phyloP scores from a whole-genome alignment of 1,140 invertebrate species.

The Arion vulgaris region DNA sequence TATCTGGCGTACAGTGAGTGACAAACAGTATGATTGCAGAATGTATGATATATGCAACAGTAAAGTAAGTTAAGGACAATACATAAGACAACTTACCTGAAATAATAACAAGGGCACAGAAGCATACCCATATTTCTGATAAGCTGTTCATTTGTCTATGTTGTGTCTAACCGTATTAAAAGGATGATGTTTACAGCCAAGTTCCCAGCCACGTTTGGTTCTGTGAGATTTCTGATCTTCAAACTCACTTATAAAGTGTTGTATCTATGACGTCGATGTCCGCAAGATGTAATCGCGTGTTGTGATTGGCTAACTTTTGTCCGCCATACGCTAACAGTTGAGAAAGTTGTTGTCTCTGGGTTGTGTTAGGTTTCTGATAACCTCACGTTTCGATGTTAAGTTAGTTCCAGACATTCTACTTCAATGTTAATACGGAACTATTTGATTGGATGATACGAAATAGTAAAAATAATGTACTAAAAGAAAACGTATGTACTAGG shows the following conservation, averaged over 20 bases:
- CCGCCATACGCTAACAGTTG: not conserved
- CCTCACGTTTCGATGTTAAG: not conserved
- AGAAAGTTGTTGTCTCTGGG: not conserved
- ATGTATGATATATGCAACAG: too few species aligned
- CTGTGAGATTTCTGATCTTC: not conserved
- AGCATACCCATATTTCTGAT: not conserved
- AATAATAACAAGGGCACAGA: not conserved
- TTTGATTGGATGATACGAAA: not conserved
- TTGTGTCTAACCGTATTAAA: not conserved
- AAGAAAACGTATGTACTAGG: too few species aligned
- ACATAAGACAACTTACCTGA: not conserved
- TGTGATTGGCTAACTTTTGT: not conserved
- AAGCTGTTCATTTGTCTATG: not conserved
- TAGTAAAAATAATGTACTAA: too few species aligned
- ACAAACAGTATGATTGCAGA: too few species aligned
- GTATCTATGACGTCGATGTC: not conserved
- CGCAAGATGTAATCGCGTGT: not conserved
- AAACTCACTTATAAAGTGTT: not conserved
- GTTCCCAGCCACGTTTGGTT: too few species aligned
- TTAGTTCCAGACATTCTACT: not conserved
- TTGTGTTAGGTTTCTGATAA: not conserved
- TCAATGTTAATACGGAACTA: not conserved
- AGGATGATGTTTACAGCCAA: too few species aligned
- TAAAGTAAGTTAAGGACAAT: too few species aligned
- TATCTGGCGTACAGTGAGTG: too few species aligned